A percentile compares a stretch with the other conserved stretches of the same genome.
Evolutionary conservation across 53 echinoderm and acorn worm genomes (phyloP).

Genomic region (Crossaster papposus): DNA sequence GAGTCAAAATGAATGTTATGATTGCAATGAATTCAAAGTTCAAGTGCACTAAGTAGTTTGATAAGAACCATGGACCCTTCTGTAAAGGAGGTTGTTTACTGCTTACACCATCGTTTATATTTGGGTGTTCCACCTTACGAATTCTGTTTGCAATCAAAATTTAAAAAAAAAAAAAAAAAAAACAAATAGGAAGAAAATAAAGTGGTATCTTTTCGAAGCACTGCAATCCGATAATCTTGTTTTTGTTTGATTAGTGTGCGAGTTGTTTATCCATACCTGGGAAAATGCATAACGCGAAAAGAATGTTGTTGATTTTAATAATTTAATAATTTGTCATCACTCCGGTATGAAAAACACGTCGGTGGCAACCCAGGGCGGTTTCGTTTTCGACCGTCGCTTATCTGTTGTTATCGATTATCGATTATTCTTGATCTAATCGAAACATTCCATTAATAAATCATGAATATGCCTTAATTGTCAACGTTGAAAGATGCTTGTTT

Average conservation of each 20-base stretch:
- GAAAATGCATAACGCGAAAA: constrained; percentile 6
- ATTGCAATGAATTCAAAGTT: background rate
- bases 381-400: background rate
- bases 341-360: background rate
- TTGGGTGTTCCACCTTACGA: background rate
- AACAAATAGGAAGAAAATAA: background rate
- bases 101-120: background rate
- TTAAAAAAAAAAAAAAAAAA: no score
- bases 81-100: background rate
- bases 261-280: background rate
- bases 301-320: background rate
- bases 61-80: background rate
- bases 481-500: no score
- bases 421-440: no score
- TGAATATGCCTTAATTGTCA: no score
- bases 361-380: background rate
- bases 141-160: background rate
- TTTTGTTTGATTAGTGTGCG: background rate
- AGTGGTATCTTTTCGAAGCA: background rate
- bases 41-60: background rate
- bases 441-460: no score
- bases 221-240: background rate
- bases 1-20: background rate
- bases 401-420: no score
- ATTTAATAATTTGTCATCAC: constrained; percentile 1